phyloP scores from a whole-genome alignment of 2,797 vertebrate species.

The Lates japonicus region DNA sequence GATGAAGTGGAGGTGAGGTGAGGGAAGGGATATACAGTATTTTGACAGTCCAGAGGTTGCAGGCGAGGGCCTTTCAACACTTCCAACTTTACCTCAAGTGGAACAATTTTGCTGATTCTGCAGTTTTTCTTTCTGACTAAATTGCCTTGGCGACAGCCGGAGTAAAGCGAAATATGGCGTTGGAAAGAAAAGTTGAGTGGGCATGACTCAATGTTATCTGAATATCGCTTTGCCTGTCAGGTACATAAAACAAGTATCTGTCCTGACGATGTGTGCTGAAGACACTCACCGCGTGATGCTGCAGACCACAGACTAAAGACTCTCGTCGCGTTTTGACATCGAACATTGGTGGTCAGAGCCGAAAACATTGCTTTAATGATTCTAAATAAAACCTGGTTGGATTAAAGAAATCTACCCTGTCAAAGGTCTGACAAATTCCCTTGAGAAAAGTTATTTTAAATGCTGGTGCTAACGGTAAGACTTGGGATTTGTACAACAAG shows the following conservation, averaged over 20 bases:
- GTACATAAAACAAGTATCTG: conserved; percentile 74
- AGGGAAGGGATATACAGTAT: conserved; percentile 69
- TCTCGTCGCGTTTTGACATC: conserved; percentile 20
- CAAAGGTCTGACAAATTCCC: conserved; percentile 10
- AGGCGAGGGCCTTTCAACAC: conserved; percentile 71
- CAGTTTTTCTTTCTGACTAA: conserved; percentile 72
- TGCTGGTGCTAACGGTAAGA: conserved; percentile 17
- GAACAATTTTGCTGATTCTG: conserved; percentile 76
- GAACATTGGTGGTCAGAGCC: conserved; percentile 13
- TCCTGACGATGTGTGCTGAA: conserved; percentile 51
- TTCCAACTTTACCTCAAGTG: conserved; percentile 72
- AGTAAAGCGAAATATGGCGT: conserved; percentile 77
- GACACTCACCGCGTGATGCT: conserved; percentile 44
- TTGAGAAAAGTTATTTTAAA: conserved; percentile 27
- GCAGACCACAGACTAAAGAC: conserved; percentile 14
- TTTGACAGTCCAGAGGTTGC: conserved; percentile 68
- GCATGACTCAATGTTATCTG: conserved; percentile 76
- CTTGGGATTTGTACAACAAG: background rate
- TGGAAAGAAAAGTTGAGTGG: conserved; percentile 76
- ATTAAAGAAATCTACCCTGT: conserved; percentile 22
- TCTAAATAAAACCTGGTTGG: conserved; percentile 26
- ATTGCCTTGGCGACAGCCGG: conserved; percentile 76
- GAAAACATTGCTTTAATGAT: conserved; percentile 28
- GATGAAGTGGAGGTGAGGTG: conserved; percentile 58
- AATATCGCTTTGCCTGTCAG: conserved; percentile 81